Conservation (phyloP, 2,113 vertebrate genomes). For the Strix uralensis region DNA sequence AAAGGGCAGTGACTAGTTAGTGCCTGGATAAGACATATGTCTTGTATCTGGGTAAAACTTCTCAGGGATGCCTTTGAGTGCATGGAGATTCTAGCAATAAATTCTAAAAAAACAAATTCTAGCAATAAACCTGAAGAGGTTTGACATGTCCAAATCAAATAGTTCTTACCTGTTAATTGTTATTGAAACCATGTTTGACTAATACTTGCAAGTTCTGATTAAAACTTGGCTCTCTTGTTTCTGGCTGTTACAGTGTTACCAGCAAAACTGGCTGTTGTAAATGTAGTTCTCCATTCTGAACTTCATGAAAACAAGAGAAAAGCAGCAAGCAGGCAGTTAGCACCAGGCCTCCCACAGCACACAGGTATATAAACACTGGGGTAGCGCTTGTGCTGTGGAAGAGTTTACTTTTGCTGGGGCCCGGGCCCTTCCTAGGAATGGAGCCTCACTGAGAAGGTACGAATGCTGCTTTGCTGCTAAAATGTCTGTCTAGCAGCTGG, state of each 20-base stretch:
- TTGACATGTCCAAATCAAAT: not conserved
- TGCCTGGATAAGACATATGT: not conserved
- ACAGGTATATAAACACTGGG: not conserved
- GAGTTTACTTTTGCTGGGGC: not conserved
- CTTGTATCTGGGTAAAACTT: not conserved
- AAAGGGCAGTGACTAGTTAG: not conserved
- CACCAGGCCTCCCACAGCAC: not conserved
- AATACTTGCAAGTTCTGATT: not conserved
- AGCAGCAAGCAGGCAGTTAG: conserved; percentile 3
- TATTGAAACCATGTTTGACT: not conserved
- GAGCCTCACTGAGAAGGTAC: not conserved
- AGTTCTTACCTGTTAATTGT: not conserved
- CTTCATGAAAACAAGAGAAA: not conserved
- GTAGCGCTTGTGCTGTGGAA: not conserved
- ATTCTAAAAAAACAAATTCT: not conserved
- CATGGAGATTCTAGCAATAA: not conserved
- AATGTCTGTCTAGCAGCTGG: not conserved
- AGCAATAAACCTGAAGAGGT: not conserved
- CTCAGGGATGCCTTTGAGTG: not conserved
- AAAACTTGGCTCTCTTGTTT: not conserved
- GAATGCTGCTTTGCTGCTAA: not conserved
- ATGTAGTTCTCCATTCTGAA: not conserved
- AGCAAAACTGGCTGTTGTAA: not conserved
- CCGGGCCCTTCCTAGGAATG: not conserved
- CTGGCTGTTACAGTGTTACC: not conserved